A percentile compares a stretch with the other conserved stretches of the same genome.
Conservation (phyloP, 2,797 vertebrate species). For the Pipistrellus kuhlii region DNA sequence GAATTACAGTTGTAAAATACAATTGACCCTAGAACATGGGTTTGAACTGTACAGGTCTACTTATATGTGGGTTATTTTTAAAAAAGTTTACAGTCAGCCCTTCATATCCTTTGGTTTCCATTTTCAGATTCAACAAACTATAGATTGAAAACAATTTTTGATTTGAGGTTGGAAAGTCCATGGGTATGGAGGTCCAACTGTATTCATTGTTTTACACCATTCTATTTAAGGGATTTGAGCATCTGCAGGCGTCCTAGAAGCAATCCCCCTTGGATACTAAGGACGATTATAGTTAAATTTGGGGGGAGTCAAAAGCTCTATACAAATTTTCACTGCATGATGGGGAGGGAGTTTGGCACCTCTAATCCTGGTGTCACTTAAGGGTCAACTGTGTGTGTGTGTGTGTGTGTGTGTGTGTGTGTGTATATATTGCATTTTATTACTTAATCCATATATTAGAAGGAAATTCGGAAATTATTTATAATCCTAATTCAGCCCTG, state of each 20-base stretch:
- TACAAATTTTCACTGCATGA: neutral
- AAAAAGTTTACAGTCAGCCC: neutral
- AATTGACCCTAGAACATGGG: neutral
- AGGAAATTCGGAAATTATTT: slow-evolving; percentile 49
- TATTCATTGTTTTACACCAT: neutral
- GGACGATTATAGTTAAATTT: neutral
- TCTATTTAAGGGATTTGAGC: neutral
- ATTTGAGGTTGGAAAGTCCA: neutral
- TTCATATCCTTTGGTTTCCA: neutral
- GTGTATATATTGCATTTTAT: neutral
- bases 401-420: no score
- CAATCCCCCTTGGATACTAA: neutral
- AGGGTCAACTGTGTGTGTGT: neutral
- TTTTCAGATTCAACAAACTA: neutral
- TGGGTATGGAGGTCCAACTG: neutral
- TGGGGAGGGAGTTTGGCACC: neutral
- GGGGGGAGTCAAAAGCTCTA: neutral
- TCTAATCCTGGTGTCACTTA: neutral
- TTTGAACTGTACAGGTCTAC: neutral
- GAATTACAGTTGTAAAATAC: neutral
- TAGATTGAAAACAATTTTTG: neutral
- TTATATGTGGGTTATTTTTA: neutral
- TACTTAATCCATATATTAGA: slow-evolving; percentile 2
- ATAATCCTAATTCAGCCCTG: slow-evolving; percentile 29
- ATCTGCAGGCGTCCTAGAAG: neutral